Conservation (phyloP, 2,888 invertebrate genomes). For the Apodemia duryi region DNA sequence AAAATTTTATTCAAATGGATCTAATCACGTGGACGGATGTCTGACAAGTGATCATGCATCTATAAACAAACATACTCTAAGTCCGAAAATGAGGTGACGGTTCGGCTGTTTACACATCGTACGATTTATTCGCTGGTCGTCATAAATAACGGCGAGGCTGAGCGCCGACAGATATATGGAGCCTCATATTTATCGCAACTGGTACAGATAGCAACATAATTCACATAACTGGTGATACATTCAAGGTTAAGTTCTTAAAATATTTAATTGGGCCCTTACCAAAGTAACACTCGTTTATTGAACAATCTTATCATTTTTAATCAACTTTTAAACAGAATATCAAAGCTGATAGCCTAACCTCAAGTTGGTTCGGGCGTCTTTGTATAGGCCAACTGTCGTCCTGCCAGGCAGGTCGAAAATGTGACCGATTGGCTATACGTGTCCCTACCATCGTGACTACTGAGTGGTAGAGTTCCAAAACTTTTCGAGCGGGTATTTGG, state of each 20-base stretch:
- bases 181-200: constrained; percentile 62
- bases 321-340: too few species aligned
- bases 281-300: too few species aligned
- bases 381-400: too few species aligned
- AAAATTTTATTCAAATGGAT: too few species aligned
- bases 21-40: not conserved
- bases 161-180: constrained; percentile 72
- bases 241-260: not conserved
- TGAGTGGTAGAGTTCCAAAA: too few species aligned
- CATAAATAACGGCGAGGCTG: constrained; percentile 59
- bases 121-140: constrained; percentile 57
- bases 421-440: too few species aligned
- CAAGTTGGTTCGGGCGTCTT: too few species aligned
- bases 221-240: constrained; percentile 4
- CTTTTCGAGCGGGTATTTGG: too few species aligned
- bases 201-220: constrained; percentile 44
- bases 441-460: too few species aligned
- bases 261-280: not conserved
- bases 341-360: too few species aligned
- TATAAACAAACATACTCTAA: constrained; percentile 13
- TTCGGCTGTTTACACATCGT: constrained; percentile 58
- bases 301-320: too few species aligned
- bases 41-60: not conserved
- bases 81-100: constrained; percentile 20
- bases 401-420: too few species aligned